Evolutionary conservation across 2,888 invertebrate genomes (phyloP).

Genomic region (Cataglyphis albicans): DNA sequence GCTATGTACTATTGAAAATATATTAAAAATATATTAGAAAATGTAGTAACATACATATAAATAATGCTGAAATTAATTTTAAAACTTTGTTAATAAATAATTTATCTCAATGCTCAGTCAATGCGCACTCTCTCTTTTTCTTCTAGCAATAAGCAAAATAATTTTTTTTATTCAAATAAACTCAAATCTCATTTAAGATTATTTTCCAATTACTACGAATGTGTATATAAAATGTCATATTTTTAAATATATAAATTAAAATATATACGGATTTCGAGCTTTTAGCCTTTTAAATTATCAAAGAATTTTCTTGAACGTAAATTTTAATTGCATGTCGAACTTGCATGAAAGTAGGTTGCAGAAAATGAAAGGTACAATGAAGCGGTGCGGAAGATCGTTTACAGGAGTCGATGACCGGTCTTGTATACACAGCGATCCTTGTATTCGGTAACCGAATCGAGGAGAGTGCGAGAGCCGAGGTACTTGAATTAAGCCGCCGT

Average conservation of each 20-base stretch:
- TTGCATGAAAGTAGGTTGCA: conserved; percentile 1
- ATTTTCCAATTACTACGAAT: background rate
- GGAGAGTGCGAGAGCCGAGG: conserved; percentile 38
- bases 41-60: background rate
- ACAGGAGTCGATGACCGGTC: conserved; percentile 68
- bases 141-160: background rate
- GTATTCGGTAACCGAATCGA: conserved; percentile 48
- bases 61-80: background rate
- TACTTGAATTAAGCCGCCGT: conserved; percentile 66
- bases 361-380: conserved; percentile 14
- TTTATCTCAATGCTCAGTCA: background rate
- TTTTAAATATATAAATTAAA: background rate
- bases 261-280: background rate
- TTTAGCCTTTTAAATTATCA: background rate
- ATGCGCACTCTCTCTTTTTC: background rate
- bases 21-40: background rate
- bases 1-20: background rate
- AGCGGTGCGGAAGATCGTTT: conserved; percentile 66
- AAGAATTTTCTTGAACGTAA: background rate
- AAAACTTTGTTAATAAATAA: background rate
- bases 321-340: background rate
- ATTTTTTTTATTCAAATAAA: conserved; percentile 18
- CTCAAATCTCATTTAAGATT: background rate
- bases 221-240: background rate
- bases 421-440: conserved; percentile 53